These are phyloP conservation scores for Himantopus leucocephalus DNA, from an alignment of 2,113 vertebrate species.

Conservation along the genomic window DNA sequence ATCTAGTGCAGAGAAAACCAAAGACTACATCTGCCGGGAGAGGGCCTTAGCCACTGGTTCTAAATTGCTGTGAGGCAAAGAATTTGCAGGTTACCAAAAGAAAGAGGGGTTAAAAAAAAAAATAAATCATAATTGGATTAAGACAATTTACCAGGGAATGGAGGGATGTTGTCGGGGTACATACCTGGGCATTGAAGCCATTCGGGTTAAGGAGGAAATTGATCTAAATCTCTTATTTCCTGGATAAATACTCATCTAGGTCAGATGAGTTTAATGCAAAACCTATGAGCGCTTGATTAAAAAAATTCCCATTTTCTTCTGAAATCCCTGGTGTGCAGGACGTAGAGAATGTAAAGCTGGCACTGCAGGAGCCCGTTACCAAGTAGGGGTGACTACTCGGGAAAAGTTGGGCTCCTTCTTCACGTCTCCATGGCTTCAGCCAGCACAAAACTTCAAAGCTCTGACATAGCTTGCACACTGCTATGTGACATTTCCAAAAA, in stretches of 20 bases:
- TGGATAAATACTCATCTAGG: slow-evolving; percentile 15
- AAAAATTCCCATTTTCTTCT: not conserved
- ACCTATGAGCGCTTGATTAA: not conserved
- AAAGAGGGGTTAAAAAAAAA: not conserved
- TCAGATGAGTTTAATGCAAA: slow-evolving; percentile 11
- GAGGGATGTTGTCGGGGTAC: not conserved
- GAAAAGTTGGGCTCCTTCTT: not conserved
- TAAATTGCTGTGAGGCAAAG: not conserved
- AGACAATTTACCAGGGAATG: not conserved
- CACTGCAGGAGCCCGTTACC: not conserved
- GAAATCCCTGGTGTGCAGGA: not conserved
- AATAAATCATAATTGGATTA: not conserved
- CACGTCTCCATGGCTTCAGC: not conserved
- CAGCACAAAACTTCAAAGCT: not conserved
- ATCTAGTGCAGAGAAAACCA: not conserved
- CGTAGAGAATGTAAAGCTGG: not conserved
- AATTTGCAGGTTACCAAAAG: not conserved
- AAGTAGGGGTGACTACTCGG: fast-evolving
- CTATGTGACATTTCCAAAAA: not conserved
- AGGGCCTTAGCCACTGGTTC: not conserved
- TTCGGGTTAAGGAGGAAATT: slow-evolving; percentile 22
- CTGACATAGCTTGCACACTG: not conserved
- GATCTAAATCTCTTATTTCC: slow-evolving; percentile 44
- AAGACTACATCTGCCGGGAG: not conserved
- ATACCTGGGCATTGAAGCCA: slow-evolving; percentile 21